A percentile compares a stretch with the other conserved stretches of the same genome.
These are phyloP conservation scores for Diadegma fenestrale DNA, from an alignment of 2,888 invertebrate species.

Conservation along the genomic window DNA sequence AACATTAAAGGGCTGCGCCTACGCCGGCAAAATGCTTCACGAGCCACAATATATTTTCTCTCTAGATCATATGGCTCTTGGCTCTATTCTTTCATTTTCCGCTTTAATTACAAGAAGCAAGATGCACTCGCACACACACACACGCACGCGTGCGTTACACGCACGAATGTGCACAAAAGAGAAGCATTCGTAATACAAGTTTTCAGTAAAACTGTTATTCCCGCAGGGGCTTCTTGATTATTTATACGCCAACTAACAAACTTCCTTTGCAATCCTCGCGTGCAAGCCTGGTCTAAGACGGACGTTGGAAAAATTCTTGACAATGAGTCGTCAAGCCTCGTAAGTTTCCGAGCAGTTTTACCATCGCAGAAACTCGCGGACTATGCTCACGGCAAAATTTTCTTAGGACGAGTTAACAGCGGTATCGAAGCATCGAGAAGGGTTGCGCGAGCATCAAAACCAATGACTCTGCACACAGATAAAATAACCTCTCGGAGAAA, in stretches of 20 bases:
- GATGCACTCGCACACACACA: conserved; percentile 18
- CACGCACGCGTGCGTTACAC: too few relatives aligned
- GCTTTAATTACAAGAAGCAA: conserved; percentile 56
- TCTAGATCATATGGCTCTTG: conserved; percentile 63
- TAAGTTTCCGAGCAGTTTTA: conserved; percentile 8
- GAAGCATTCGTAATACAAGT: conserved; percentile 41
- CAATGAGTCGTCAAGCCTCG: conserved; percentile 51
- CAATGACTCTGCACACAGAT: conserved; percentile 3
- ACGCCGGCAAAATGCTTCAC: conserved; percentile 72
- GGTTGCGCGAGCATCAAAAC: conserved; percentile 15
- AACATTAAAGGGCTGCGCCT: conserved; percentile 69
- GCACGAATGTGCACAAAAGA: background rate
- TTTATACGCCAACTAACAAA: conserved; percentile 51
- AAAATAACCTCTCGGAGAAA: background rate
- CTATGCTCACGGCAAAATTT: conserved; percentile 12
- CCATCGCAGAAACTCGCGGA: background rate
- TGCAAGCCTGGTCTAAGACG: conserved; percentile 47
- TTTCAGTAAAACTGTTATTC: conserved; percentile 64
- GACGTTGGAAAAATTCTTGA: conserved; percentile 54
- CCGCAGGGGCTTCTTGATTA: conserved; percentile 25
- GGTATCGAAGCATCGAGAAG: conserved; percentile 28
- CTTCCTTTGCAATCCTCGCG: conserved; percentile 56
- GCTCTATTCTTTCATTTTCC: conserved; percentile 58
- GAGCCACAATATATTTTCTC: conserved; percentile 48
- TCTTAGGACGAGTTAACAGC: conserved; percentile 31